Evolutionary conservation across 2,888 invertebrate species (phyloP).

Genomic region (Alloplasta piceator): DNA sequence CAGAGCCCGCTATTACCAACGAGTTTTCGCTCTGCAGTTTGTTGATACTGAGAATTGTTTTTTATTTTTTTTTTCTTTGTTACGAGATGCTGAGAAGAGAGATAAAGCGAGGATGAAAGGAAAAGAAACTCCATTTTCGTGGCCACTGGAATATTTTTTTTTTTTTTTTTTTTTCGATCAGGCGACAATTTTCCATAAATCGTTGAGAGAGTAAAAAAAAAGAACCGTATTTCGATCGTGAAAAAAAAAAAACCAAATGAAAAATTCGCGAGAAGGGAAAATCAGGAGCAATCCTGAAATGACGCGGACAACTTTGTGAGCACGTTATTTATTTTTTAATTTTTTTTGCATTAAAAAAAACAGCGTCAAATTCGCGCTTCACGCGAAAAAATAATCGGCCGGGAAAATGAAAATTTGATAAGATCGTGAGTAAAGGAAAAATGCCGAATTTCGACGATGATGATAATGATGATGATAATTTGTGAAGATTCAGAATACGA

Average conservation of each 20-base stretch:
- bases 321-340: too few relatives aligned
- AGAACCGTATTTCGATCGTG: not conserved
- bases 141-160: constrained; percentile 19
- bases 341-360: too few relatives aligned
- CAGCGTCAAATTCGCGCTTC: too few relatives aligned
- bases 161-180: too few relatives aligned
- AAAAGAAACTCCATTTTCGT: constrained; percentile 39
- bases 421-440: not conserved
- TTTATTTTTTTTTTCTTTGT: constrained; percentile 76
- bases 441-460: constrained; percentile 24
- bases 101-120: constrained; percentile 50
- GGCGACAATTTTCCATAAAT: constrained; percentile 2
- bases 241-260: not conserved
- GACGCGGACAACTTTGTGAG: too few relatives aligned
- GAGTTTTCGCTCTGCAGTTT: constrained; percentile 69
- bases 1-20: constrained; percentile 55
- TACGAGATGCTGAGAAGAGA: constrained; percentile 69
- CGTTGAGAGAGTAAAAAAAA: too few relatives aligned
- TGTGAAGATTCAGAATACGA: constrained; percentile 34
- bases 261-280: not conserved
- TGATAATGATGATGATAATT: constrained; percentile 42
- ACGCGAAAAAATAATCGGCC: too few relatives aligned
- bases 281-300: not conserved
- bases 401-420: too few relatives aligned
- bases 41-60: constrained; percentile 73